Conservation (phyloP, 53 echinoderm and acorn worm species). For the Crossaster papposus region DNA sequence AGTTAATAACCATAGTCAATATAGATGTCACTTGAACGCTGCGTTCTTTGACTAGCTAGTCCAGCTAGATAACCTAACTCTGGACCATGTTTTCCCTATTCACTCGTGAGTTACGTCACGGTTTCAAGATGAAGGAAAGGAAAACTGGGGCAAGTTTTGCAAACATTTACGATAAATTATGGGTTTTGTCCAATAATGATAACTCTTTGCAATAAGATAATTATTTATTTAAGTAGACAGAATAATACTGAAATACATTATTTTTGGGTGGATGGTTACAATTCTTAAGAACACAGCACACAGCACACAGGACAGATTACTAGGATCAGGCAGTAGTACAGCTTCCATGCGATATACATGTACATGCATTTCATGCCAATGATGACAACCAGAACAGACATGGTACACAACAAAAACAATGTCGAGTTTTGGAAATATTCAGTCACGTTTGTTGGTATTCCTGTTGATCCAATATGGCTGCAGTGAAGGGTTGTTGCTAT, state of each 20-base stretch:
- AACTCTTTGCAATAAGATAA: no score
- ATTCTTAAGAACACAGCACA: neutral
- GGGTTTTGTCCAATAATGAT: no score
- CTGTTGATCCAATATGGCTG: slow-evolving; percentile 38
- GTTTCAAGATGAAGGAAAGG: no score
- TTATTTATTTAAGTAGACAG: no score
- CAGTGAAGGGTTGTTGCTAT: neutral
- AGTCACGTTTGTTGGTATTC: neutral
- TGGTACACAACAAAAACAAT: neutral
- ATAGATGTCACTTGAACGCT: no score
- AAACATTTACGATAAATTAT: no score
- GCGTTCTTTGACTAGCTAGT: no score
- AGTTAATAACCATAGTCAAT: neutral
- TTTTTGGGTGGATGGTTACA: neutral
- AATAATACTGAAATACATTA: neutral
- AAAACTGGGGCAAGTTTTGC: no score
- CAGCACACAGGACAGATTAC: neutral
- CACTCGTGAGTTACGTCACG: no score
- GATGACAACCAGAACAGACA: neutral
- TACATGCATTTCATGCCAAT: neutral
- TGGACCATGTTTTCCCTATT: no score
- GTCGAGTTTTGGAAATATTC: neutral
- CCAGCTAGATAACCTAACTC: no score
- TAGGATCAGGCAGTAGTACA: neutral
- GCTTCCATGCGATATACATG: slow-evolving; percentile 1